These are phyloP conservation scores for Azemiops feae DNA, from an alignment of 2,113 vertebrate species.

Conservation along the genomic window DNA sequence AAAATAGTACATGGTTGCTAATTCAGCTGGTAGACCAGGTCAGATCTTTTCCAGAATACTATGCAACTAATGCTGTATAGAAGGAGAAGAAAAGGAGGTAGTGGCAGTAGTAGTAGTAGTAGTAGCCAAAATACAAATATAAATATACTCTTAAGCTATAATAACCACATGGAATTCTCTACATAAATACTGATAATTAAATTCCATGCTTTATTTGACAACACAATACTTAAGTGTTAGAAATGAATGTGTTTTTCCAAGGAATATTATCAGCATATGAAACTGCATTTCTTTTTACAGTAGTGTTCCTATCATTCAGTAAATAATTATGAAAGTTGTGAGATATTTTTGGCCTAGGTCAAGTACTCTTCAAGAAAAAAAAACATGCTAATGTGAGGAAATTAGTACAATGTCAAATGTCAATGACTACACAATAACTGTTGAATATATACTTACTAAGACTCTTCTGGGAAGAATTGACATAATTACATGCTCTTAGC, in stretches of 20 bases:
- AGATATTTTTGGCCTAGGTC: conserved; percentile 66
- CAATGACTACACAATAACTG: conserved; percentile 62
- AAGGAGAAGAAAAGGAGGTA: background rate
- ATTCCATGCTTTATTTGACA: conserved; percentile 54
- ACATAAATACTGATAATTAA: conserved; percentile 67
- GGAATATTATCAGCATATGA: conserved; percentile 54
- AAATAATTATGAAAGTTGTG: conserved; percentile 64
- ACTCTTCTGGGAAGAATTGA: conserved; percentile 46
- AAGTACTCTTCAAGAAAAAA: conserved; percentile 60
- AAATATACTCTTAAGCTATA: background rate
- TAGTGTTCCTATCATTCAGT: conserved; percentile 49
- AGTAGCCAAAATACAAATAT: background rate
- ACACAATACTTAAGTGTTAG: conserved; percentile 50
- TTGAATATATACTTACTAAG: conserved; percentile 65
- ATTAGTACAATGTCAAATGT: conserved; percentile 66
- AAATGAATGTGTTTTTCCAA: conserved; percentile 50
- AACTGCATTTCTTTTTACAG: conserved; percentile 39
- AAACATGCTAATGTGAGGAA: conserved; percentile 62
- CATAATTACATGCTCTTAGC: conserved; percentile 48
- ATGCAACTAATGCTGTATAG: background rate
- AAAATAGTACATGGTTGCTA: background rate
- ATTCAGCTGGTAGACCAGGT: background rate
- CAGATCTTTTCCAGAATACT: background rate
- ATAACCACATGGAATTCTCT: conserved; percentile 10
- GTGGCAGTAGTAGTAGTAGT: background rate